Percentiles rank a stretch among this genome's conserved stretches.
Evolutionary conservation across 1,140 invertebrate genomes (phyloP).

Genomic region (Magallana angulata): DNA sequence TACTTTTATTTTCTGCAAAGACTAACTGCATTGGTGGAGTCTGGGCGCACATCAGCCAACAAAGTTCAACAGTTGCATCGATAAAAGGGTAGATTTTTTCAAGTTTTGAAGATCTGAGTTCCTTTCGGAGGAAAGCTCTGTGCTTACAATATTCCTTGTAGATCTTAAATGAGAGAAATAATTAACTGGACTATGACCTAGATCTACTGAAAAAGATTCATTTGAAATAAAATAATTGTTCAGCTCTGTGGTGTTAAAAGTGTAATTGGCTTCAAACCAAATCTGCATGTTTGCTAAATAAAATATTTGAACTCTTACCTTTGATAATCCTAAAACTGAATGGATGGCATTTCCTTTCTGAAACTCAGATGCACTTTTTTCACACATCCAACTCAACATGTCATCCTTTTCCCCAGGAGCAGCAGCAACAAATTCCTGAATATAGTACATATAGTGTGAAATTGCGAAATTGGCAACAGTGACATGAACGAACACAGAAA

Average conservation of each 20-base stretch:
- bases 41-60: conserved; percentile 33
- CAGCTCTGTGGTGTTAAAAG: too few species aligned
- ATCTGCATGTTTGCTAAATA: too few species aligned
- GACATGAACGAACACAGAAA: not conserved
- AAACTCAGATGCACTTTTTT: conserved; percentile 16
- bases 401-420: not conserved
- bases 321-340: not conserved
- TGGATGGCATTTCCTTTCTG: conserved; percentile 13
- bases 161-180: not conserved
- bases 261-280: too few species aligned
- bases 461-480: not conserved
- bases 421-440: not conserved
- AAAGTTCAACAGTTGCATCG: not conserved
- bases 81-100: conserved; percentile 27
- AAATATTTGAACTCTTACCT: not conserved
- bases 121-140: not conserved
- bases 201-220: too few species aligned
- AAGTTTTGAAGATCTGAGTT: not conserved
- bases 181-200: too few species aligned
- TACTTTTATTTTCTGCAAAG: not conserved
- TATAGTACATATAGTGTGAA: not conserved
- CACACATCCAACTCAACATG: conserved; percentile 30
- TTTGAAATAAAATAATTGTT: too few species aligned
- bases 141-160: conserved; percentile 26
- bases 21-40: conserved; percentile 6